Base-by-base conservation (phyloP, 2,888 invertebrate species). In the Diarsia rubi region DNA sequence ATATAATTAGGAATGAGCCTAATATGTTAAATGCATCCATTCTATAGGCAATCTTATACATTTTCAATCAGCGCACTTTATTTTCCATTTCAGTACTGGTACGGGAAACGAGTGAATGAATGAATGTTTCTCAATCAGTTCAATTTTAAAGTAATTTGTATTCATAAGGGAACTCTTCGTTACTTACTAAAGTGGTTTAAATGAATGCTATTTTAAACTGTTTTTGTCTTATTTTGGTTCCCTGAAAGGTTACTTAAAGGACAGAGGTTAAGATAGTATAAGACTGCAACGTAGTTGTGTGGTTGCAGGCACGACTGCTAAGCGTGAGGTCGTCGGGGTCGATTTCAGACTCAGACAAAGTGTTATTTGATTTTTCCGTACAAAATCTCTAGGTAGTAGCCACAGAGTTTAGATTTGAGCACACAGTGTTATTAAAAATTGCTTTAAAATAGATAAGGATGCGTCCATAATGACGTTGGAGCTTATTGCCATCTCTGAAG, bases 131-230 rank as follows among this genome's bases (percentile, higher is more conserved):
- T 71, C 70, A 78, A 78, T 78, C 67, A 69, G 60, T 31, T 71
- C 69, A 73, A 81, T 78, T 78, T n/a, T 72, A 62, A 52, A 54
- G 57, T 65, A 74, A 52, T 78, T 69, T 71, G 71, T 71, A 78
- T 78, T 71, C 83, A 47, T 54, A 78, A 45, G 45, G 49, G 52
- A 62, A 60, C 52, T 64, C 59, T 64, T 62, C 57, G 68, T 60
- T 57, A 79, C 31, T 27, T 37, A 67, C 42, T 45, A 54, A 71
- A 75, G 64, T 71, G 71, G 42, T 62, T 42, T n/a, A 67, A 70
- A 42, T 62, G 47, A 54, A 59, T 31, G 59, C 44, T 27, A 45
- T 71, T 67, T 66, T 27, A 9, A 54, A 49, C 27, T 27, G 45
- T 24, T 59, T 67, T 19, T 24, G 19, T 24, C 9, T 60, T 62